A percentile compares a stretch with the other conserved stretches of the same genome.
Evolutionary conservation across 2,113 vertebrate species (phyloP).

Genomic region (Spilogale gracilis): DNA sequence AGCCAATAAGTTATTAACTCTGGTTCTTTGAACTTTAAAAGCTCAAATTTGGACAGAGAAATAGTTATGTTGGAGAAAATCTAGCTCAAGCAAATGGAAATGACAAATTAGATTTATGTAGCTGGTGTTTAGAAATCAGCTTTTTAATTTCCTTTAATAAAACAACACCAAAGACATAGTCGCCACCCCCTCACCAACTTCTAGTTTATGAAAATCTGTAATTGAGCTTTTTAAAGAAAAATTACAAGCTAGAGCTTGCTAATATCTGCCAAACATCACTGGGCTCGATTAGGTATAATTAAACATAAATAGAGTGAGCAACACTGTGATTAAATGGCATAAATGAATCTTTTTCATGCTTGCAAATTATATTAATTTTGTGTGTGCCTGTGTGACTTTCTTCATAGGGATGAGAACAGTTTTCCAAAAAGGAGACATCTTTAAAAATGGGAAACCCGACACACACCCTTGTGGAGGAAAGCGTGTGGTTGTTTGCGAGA

Average conservation of each 20-base stretch:
- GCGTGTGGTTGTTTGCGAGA: slow-evolving; percentile 59
- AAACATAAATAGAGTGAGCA: slow-evolving; percentile 67
- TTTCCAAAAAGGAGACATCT: slow-evolving; percentile 31
- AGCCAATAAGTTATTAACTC: slow-evolving; percentile 49
- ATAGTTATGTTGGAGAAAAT: slow-evolving; percentile 47
- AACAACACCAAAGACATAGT: not conserved
- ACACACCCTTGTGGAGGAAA: not conserved
- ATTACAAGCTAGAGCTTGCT: slow-evolving; percentile 66
- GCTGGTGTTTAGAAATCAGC: slow-evolving; percentile 45
- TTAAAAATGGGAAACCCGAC: not conserved
- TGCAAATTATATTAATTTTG: slow-evolving; percentile 51
- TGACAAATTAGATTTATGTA: slow-evolving; percentile 54
- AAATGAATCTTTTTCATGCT: slow-evolving; percentile 57
- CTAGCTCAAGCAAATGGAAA: slow-evolving; percentile 28
- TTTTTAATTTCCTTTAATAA: slow-evolving; percentile 69
- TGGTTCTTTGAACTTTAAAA: slow-evolving; percentile 70
- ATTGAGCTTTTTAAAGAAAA: slow-evolving; percentile 61
- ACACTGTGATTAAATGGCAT: slow-evolving; percentile 63
- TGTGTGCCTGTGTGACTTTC: slow-evolving; percentile 38
- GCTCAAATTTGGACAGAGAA: slow-evolving; percentile 38
- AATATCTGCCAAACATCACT: slow-evolving; percentile 27
- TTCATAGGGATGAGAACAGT: not conserved
- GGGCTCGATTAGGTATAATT: slow-evolving; percentile 53
- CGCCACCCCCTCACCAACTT: not conserved
- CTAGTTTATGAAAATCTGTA: slow-evolving; percentile 17